phyloP scores from a whole-genome alignment of 2,797 vertebrate genomes.

The Mionectes olivaceus region DNA sequence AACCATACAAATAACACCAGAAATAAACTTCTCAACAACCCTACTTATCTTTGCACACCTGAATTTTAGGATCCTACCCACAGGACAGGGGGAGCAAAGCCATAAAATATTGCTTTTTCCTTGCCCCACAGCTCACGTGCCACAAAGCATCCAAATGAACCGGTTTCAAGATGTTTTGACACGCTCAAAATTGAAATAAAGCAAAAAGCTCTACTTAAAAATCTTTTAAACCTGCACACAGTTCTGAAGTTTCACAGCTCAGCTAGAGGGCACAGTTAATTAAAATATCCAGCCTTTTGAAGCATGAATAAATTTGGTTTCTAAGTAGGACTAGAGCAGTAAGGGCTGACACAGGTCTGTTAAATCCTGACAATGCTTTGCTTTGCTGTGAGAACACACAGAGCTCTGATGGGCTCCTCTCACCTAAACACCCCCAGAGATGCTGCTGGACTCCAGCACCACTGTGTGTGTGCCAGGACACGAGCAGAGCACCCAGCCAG shows the following conservation, averaged over 20 bases:
- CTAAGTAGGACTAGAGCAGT: neutral
- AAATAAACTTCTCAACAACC: neutral
- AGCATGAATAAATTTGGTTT: slow-evolving; percentile 29
- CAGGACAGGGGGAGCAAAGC: neutral
- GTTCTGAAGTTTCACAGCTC: slow-evolving; percentile 14
- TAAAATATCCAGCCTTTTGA: slow-evolving; percentile 25
- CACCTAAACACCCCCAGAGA: neutral
- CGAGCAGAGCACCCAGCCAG: neutral
- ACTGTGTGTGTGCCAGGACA: neutral
- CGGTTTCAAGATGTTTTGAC: neutral
- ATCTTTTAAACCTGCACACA: neutral
- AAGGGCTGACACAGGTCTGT: neutral
- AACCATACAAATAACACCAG: neutral
- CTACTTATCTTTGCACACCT: neutral
- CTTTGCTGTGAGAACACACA: neutral
- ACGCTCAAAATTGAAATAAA: neutral
- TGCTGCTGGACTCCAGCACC: neutral
- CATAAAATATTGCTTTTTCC: neutral
- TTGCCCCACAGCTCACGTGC: neutral
- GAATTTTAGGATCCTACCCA: neutral
- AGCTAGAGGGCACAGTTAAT: slow-evolving; percentile 33
- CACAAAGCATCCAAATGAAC: neutral
- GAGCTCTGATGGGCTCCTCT: neutral
- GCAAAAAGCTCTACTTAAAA: slow-evolving; percentile 16
- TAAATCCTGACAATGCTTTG: neutral